Conservation (phyloP, 53 echinoderm and acorn worm species). For the Apostichopus leukothele region DNA sequence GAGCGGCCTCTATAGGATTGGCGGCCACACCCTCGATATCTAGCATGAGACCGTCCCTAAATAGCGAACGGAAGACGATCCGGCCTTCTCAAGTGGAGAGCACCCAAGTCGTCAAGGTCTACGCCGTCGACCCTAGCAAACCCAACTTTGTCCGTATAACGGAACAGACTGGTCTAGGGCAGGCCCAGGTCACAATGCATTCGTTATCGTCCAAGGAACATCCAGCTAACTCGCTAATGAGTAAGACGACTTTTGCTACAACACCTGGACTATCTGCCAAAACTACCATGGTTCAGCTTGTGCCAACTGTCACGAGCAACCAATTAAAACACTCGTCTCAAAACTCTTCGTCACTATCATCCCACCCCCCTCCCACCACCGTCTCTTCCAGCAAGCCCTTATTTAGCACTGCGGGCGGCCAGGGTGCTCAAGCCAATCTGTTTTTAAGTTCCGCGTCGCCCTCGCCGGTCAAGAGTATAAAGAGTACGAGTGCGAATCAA, state of each 20-base stretch:
- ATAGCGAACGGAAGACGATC: not conserved
- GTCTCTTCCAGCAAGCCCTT: not conserved
- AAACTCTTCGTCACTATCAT: not conserved
- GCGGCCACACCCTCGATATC: not conserved
- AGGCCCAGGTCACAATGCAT: not conserved
- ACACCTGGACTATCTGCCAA: not conserved
- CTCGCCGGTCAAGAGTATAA: conserved; percentile 26
- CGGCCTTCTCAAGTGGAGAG: not conserved
- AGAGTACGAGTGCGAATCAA: conserved; percentile 12
- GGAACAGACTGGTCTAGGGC: not conserved
- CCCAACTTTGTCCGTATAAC: conserved; percentile 43
- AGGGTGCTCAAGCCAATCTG: conserved; percentile 21
- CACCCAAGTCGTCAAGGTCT: conserved; percentile 44
- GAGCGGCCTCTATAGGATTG: not conserved
- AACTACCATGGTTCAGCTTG: conserved; percentile 17
- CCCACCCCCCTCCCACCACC: not conserved
- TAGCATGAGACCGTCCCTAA: not conserved
- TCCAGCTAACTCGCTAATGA: not conserved
- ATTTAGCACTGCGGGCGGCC: not conserved
- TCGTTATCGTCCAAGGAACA: conserved; percentile 15
- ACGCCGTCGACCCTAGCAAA: conserved; percentile 33
- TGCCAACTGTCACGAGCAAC: not conserved
- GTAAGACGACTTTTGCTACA: conserved; percentile 1
- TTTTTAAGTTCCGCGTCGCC: conserved; percentile 25
- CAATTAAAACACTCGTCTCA: not conserved